These are phyloP conservation scores for Megaceryle torquata DNA, from an alignment of 2,113 vertebrate genomes.

Conservation along the genomic window DNA sequence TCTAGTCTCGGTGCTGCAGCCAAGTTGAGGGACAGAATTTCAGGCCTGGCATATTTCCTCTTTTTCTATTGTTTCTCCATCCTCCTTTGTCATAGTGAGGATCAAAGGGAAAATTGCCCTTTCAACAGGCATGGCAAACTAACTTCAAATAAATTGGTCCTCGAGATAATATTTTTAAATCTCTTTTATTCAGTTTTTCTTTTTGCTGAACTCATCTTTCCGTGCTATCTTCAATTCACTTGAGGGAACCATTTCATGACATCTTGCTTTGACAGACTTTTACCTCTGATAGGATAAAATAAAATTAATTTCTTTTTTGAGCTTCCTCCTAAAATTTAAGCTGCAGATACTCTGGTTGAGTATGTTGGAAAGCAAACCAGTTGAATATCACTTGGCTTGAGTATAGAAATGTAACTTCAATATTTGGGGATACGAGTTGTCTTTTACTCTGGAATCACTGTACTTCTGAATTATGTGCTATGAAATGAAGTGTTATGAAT, in stretches of 20 bases:
- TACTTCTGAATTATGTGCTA: neutral
- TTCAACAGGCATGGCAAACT: neutral
- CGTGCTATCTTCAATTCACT: neutral
- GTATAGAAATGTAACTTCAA: fast-evolving
- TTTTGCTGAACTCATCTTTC: neutral
- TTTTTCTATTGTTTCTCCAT: slow-evolving; percentile 14
- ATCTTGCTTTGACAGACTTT: neutral
- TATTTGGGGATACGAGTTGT: neutral
- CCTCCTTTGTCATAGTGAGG: neutral
- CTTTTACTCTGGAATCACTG: neutral
- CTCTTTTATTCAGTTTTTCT: neutral
- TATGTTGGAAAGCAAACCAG: neutral
- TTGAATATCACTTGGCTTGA: neutral
- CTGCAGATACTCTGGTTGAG: neutral
- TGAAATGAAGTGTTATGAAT: too few relatives aligned
- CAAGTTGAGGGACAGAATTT: neutral
- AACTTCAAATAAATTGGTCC: neutral
- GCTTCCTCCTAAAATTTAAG: neutral
- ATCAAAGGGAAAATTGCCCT: neutral
- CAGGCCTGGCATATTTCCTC: neutral
- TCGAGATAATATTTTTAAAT: neutral
- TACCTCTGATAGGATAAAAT: neutral
- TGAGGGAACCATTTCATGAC: neutral
- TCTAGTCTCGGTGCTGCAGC: neutral
- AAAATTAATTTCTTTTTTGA: neutral